phyloP scores from a whole-genome alignment of 2,797 vertebrate genomes.

The Sitta carolinensis region DNA sequence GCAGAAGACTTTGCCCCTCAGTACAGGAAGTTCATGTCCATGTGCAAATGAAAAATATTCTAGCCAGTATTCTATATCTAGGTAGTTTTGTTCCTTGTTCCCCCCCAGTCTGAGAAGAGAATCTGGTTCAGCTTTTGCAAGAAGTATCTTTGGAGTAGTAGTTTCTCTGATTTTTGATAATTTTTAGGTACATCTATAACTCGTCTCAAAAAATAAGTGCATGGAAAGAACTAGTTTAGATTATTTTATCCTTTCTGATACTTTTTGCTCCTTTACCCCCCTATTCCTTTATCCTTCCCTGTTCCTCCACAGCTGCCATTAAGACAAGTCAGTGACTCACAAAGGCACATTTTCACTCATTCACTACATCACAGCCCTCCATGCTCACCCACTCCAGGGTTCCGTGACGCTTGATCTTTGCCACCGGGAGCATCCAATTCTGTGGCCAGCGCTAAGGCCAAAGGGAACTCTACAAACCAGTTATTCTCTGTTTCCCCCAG shows the following conservation, averaged over 20 bases:
- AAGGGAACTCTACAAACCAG: slow-evolving; percentile 65
- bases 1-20: not conserved
- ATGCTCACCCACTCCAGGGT: slow-evolving; percentile 41
- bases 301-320: slow-evolving; percentile 31
- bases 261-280: not conserved
- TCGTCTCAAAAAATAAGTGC: not conserved
- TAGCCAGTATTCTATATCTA: not conserved
- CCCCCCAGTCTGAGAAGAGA: not conserved
- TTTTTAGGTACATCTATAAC: not conserved
- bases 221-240: not conserved
- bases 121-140: not conserved
- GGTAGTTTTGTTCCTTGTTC: not conserved
- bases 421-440: slow-evolving; percentile 59
- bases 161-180: not conserved
- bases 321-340: slow-evolving; percentile 58
- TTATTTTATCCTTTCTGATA: not conserved
- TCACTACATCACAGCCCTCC: slow-evolving; percentile 58
- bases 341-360: slow-evolving; percentile 54
- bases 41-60: not conserved
- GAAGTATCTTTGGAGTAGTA: not conserved
- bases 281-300: not conserved
- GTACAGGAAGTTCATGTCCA: not conserved
- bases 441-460: slow-evolving; percentile 49
- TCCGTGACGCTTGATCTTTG: slow-evolving; percentile 62
- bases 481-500: slow-evolving; percentile 66